Conservation (phyloP, 2,797 vertebrate species). For the Melanotaenia trifasciata region DNA sequence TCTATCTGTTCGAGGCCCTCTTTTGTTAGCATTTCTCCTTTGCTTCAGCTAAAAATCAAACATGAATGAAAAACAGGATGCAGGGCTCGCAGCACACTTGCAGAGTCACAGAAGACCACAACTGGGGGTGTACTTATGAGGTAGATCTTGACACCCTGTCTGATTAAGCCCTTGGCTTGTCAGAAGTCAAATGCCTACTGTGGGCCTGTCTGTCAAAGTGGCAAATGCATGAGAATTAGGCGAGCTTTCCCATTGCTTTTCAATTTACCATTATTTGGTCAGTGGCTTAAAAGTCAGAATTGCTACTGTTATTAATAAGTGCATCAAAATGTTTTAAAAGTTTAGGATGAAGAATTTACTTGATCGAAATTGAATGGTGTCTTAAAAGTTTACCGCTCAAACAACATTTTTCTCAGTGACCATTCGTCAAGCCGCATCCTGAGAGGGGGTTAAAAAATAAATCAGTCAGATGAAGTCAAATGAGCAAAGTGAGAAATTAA, state of each 20-base stretch:
- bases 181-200: constrained; percentile 69
- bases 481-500: constrained; percentile 85
- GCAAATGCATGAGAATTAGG: constrained; percentile 56
- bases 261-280: constrained; percentile 28
- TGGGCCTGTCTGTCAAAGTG: constrained; percentile 63
- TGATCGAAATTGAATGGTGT: background rate
- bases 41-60: constrained; percentile 77
- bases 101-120: constrained; percentile 64
- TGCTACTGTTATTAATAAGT: constrained; percentile 3
- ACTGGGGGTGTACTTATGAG: constrained; percentile 74
- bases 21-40: constrained; percentile 78
- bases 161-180: constrained; percentile 74
- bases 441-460: constrained; percentile 74
- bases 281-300: constrained; percentile 24
- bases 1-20: constrained; percentile 74
- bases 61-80: constrained; percentile 73
- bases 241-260: constrained; percentile 44
- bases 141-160: constrained; percentile 64
- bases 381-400: constrained; percentile 40
- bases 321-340: constrained; percentile 27
- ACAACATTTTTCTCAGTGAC: constrained; percentile 56
- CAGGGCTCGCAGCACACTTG: constrained; percentile 58
- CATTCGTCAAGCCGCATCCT: constrained; percentile 59
- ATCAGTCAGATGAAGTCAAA: constrained; percentile 81
- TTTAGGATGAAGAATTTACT: constrained; percentile 19